phyloP scores from a whole-genome alignment of 2,797 vertebrate genomes.

The Columba guinea region DNA sequence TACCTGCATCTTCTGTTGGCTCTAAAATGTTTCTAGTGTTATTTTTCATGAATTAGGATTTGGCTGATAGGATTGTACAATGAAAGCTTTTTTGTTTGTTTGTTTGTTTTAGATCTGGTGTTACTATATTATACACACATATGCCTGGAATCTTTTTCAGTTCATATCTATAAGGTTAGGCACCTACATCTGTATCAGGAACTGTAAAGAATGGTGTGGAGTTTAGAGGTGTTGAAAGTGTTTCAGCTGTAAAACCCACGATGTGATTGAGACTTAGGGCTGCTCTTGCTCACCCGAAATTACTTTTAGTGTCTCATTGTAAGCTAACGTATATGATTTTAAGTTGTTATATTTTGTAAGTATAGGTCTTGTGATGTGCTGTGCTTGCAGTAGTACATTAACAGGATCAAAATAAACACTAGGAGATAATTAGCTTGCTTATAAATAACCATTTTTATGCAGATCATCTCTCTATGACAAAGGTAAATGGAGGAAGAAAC shows the following conservation, averaged over 20 bases:
- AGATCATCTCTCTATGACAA: neutral
- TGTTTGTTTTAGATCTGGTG: neutral
- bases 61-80: neutral
- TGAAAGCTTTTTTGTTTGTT: neutral
- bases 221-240: neutral
- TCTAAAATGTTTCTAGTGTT: neutral
- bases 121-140: neutral
- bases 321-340: neutral
- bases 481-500: neutral
- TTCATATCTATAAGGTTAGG: neutral
- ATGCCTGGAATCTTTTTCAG: neutral
- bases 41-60: neutral
- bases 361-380: neutral
- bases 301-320: neutral
- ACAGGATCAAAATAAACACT: neutral
- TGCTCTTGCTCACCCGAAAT: neutral
- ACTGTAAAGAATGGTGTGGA: neutral
- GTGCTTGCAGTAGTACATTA: neutral
- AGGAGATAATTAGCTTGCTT: neutral
- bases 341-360: neutral
- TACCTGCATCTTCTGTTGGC: neutral
- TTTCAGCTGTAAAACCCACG: neutral
- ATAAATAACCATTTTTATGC: conserved; percentile 3
- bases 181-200: neutral
- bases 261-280: neutral